Evolutionary conservation across 23 tunicate genomes (phyloP).

Genomic region (Clavelina lepadiformis): DNA sequence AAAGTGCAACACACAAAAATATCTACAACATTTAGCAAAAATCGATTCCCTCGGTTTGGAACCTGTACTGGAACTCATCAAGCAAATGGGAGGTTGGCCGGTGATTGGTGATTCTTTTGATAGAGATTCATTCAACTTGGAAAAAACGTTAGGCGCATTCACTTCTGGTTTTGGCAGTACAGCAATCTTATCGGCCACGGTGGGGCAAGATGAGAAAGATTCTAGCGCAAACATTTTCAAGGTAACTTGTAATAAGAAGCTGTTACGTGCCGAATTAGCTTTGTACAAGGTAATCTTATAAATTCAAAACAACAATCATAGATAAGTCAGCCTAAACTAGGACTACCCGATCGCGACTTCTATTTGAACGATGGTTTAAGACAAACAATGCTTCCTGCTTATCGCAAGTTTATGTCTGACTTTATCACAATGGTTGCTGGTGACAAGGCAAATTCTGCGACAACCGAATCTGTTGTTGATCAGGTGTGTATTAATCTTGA

Average conservation of each 20-base stretch:
- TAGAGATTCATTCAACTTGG: slow-evolving; percentile 15
- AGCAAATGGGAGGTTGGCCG: slow-evolving; percentile 83
- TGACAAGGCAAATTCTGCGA: slow-evolving; percentile 10
- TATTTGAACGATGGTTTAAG: slow-evolving; percentile 45
- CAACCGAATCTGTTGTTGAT: slow-evolving; percentile 15
- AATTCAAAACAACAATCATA: too few species aligned
- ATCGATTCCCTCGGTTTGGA: slow-evolving; percentile 40
- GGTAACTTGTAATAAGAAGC: too few species aligned
- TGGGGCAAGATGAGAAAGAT: slow-evolving; percentile 59
- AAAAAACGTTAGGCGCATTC: slow-evolving; percentile 39
- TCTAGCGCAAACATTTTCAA: slow-evolving; percentile 59
- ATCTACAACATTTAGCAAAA: too few species aligned
- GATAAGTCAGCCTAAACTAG: slow-evolving; percentile 69
- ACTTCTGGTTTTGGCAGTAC: slow-evolving; percentile 24
- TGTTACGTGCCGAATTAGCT: too few species aligned
- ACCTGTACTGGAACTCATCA: slow-evolving; percentile 36
- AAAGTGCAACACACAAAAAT: too few species aligned
- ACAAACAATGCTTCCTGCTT: slow-evolving; percentile 35
- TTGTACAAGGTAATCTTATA: too few species aligned
- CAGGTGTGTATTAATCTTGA: too few species aligned
- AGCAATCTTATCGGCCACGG: slow-evolving; percentile 47
- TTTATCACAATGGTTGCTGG: slow-evolving; percentile 35
- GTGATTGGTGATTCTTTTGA: slow-evolving; percentile 37
- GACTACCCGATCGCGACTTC: slow-evolving; percentile 86
- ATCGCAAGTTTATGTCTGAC: slow-evolving; percentile 50